Evolutionary conservation across 1,140 invertebrate species (phyloP), one percentile per base, ranked within the genome.

Genomic region (Drosophila burlai): DNA sequence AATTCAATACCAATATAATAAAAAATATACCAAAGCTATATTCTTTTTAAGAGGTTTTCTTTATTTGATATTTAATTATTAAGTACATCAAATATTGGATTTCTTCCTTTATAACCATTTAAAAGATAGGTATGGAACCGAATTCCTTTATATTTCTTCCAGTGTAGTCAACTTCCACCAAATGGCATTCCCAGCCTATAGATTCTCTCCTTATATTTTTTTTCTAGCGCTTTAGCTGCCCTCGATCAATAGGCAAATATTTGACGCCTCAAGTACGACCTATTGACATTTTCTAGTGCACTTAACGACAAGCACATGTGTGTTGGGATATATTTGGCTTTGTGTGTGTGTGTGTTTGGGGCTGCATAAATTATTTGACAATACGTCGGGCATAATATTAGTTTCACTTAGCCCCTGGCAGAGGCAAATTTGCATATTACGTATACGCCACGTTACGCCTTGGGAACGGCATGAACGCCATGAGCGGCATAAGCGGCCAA

Each of bases 321-420:
- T 57, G 54, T 26, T 24, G 10, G 34, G 16, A 38, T 26, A 24
- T 26, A 52, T 34, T 34, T 34, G n/a, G 4, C 8, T 2, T 2
- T 21, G 36, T 45, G 31, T 62, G 59, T 46, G 45, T 67, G 31
- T 62, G 63, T 46, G 42, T 59, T 40, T 67, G 57, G 52, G 65
- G 77, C 74, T 89, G 84, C 85, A 90, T 90, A 90, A 80, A 90
- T 90, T 85, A 90, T 84, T 80, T 82, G 81, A 90, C 80, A 67
- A 82, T 82, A 86, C 77, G 83, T 72, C 49, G 71, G 77, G 73
- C 84, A 83, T 81, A 83, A 83, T 90, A 82, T 90, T 90, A 90
- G 81, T 90, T 85, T 81, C 81, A 90, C 73, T 87, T 76, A 75
- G 49, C 60, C 49, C 26, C 26, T 60, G 61, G 36, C 49, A 59